Evolutionary conservation across 2,888 invertebrate genomes (phyloP).

Genomic region (Philonicus albiceps): DNA sequence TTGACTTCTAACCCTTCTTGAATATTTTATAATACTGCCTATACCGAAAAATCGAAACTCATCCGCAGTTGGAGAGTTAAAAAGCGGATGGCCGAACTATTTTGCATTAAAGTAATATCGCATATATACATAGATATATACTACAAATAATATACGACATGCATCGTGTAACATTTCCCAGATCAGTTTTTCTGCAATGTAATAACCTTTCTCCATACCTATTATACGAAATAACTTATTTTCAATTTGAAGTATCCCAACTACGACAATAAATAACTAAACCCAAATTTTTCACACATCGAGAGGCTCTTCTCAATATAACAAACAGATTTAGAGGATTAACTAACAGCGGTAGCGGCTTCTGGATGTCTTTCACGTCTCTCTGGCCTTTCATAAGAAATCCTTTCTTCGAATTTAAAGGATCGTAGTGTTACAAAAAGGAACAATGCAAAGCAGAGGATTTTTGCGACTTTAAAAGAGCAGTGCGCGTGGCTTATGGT

Average conservation of each 20-base stretch:
- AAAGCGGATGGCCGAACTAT: too few species aligned
- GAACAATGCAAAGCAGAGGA: neutral
- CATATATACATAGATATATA: too few species aligned
- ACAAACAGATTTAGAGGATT: constrained; percentile 30
- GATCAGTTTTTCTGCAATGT: neutral
- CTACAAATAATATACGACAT: too few species aligned
- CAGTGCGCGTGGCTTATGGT: neutral
- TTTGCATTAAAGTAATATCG: too few species aligned
- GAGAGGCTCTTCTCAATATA: neutral
- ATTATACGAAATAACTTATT: neutral
- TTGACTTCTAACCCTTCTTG: too few species aligned
- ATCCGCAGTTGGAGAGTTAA: too few species aligned
- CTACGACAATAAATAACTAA: neutral
- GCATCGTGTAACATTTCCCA: neutral
- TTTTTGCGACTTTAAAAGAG: constrained; percentile 20
- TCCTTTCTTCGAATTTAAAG: constrained; percentile 13
- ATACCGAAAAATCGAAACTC: too few species aligned
- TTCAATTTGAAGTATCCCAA: neutral
- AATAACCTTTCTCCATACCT: neutral
- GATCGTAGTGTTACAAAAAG: neutral
- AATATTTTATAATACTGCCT: too few species aligned
- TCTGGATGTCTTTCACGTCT: neutral
- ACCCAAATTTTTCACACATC: neutral
- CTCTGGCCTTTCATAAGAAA: neutral
- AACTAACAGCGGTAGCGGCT: neutral